These are phyloP conservation scores for Mimumesa dahlbomi DNA, from an alignment of 2,888 invertebrate genomes.

Conservation along the genomic window DNA sequence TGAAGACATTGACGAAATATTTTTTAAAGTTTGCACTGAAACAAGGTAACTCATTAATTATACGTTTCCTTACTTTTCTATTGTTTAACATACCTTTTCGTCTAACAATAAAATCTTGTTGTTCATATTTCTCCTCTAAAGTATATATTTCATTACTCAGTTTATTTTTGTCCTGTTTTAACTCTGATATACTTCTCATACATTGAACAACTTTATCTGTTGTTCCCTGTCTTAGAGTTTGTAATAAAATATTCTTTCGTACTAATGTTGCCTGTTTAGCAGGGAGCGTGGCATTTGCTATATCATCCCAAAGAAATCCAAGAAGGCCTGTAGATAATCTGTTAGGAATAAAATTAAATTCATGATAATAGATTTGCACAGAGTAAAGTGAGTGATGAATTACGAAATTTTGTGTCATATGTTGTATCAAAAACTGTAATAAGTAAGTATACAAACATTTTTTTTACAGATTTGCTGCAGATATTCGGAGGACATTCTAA, in stretches of 20 bases:
- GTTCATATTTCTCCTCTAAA: conserved; percentile 64
- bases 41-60: conserved; percentile 17
- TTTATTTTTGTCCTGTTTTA: conserved; percentile 55
- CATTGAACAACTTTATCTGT: conserved; percentile 57
- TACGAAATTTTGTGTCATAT: neutral
- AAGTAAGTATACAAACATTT: conserved; percentile 58
- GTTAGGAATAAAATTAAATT: conserved; percentile 1
- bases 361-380: neutral
- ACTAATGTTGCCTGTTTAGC: conserved; percentile 57
- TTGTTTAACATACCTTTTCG: conserved; percentile 66
- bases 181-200: conserved; percentile 51
- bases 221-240: conserved; percentile 61
- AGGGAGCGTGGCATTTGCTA: conserved; percentile 59
- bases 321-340: conserved; percentile 70
- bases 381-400: too few relatives aligned
- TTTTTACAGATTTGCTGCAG: conserved; percentile 55
- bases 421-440: neutral
- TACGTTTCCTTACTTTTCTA: neutral
- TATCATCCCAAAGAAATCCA: conserved; percentile 71
- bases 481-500: conserved; percentile 63
- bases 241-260: conserved; percentile 70
- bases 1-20: conserved; percentile 57
- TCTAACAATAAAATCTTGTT: conserved; percentile 65
- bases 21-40: conserved; percentile 64
- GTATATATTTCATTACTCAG: conserved; percentile 60